phyloP scores from a whole-genome alignment of 1,140 invertebrate species.

The Drosophila prosaltans region DNA sequence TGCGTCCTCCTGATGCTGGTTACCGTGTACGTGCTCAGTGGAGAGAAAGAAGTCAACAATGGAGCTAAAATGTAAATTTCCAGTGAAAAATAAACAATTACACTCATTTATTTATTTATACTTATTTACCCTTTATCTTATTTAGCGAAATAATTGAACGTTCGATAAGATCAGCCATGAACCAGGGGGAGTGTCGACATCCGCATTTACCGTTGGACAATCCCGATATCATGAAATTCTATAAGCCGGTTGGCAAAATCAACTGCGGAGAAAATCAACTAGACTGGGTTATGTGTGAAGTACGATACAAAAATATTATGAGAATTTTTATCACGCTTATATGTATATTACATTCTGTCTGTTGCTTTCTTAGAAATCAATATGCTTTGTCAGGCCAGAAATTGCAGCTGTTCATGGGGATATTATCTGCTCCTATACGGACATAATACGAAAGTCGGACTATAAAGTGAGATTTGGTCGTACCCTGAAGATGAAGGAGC shows the following conservation, averaged over 20 bases:
- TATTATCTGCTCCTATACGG: constrained; percentile 85
- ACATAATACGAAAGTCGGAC: constrained; percentile 87
- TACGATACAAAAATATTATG: constrained; percentile 33
- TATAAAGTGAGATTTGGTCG: constrained; percentile 84
- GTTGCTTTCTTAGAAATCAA: constrained; percentile 72
- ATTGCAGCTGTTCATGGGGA: constrained; percentile 83
- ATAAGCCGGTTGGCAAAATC: constrained; percentile 85
- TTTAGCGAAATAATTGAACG: constrained; percentile 81
- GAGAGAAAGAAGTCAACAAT: constrained; percentile 43
- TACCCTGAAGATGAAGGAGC: constrained; percentile 84
- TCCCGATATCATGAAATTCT: constrained; percentile 88
- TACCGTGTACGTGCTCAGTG: constrained; percentile 28
- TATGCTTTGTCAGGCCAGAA: constrained; percentile 84
- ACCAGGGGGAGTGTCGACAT: constrained; percentile 85
- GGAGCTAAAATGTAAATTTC: constrained; percentile 36
- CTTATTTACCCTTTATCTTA: background rate
- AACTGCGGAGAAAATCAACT: constrained; percentile 84
- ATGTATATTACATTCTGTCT: background rate
- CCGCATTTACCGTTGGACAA: constrained; percentile 87
- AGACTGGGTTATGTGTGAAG: constrained; percentile 85
- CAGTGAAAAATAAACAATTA: background rate
- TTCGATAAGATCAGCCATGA: constrained; percentile 77
- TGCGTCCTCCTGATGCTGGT: constrained; percentile 1
- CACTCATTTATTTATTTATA: background rate
- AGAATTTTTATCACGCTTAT: background rate